Base-by-base conservation (phyloP, 2,113 vertebrate species). In the Sander lucioperca region DNA sequence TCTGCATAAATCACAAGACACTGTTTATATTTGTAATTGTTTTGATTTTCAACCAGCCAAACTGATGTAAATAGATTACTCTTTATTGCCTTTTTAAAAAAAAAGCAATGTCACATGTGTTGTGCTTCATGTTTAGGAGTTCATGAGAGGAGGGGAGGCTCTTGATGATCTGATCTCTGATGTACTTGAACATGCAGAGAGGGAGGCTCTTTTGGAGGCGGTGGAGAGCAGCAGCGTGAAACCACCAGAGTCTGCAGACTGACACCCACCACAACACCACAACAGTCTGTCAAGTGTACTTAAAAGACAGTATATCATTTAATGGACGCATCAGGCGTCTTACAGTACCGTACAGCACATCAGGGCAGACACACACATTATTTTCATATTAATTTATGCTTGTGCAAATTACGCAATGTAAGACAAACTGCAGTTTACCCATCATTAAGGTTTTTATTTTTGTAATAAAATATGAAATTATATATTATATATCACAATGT, bases 121-220 rank as follows among this genome's bases (percentile, higher is more conserved):
- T 71, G 11, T 65, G 47, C 4, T 64, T 4, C 47, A 10, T 58
- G 25, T 76, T 53, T 53, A 99, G 98, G 97, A 96, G 91, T 96
- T 99, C 87, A 93, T 99, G 82, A 92, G 76, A 86, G 98, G 97
- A 54, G 96, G 95, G 15, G 96, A 96, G 56, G 90, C 77, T 1
- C 93, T 99, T 57, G 94, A 97, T 76, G 91, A 97, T 14, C 87
- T 99, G 45, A 97, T 99, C 88, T 82, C 85, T 54, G 95, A 93
- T 25, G 61, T 99, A 0, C 91, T 96, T 70, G 94, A 95, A 30
- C 95, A 95, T 43, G 89, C 94, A 0, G 95, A 97, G 65, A 91
- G 89, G 77, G 95, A 97, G 81, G 94, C 96, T 59, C 77, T 98
- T 8, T 89, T 96, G 0, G 95, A 97, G 19, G 80, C 94, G 85